Evolutionary conservation across 2,888 invertebrate genomes (phyloP), one percentile per base, ranked within the genome.

Genomic region (Stegophylla sp.): DNA sequence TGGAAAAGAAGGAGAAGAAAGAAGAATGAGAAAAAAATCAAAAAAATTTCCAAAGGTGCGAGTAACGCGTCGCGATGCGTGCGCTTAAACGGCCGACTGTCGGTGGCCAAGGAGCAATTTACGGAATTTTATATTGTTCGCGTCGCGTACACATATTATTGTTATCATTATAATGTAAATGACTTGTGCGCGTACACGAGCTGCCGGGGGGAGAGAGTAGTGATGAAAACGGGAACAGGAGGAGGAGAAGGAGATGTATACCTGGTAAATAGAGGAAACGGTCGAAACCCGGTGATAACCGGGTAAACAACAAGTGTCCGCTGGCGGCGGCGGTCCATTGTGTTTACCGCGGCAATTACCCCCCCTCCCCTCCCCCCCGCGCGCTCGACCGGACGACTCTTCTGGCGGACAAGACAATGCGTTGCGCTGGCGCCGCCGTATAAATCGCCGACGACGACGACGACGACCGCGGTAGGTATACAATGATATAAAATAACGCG

Each of bases 381-480:
- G 77, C 76, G 51, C 64, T 9, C 59, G 53, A 15, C n/a, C 66
- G 26, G n/a, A 13, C 53, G 20, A 7, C 79, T n/a, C n/a, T n/a
- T n/a, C n/a, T 79, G 79, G 71, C 79, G 71, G 79, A 79, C 79
- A 79, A 79, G 69, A 79, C 79, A 79, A 79, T 79, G 79, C 79
- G 71, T 34, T 48, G 59, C n/a, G 69, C 79, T 79, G 79, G 79
- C 79, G 79, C 79, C 79, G 79, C 79, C 79, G 79, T 79, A 79
- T 79, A 79, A 79, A 79, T 79, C 71, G 77, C 79, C 56, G 79
- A n/a, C 74, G 61, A 5, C 73, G 61, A 10, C 53, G 53, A 1
- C 74, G 74, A 23, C 73, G 61, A 45, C 43, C 66, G 69, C 71
- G 76, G 76, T 76, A 77, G 66, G 77, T 69, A 76, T 23, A 61